Conservation (phyloP, 2,797 vertebrate species). For the Tragelaphus eurycerus region DNA sequence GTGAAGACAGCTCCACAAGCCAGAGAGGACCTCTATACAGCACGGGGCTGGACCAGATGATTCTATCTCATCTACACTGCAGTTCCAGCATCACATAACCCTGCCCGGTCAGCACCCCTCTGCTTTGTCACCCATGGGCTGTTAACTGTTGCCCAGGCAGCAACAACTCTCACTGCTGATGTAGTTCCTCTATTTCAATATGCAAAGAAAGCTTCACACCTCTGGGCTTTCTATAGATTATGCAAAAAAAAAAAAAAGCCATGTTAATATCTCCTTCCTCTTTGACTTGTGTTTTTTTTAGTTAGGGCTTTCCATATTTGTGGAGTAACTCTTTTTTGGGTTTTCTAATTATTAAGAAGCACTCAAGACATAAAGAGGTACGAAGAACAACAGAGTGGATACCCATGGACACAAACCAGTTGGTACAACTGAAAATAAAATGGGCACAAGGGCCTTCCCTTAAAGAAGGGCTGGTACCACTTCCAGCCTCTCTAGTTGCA, state of each 20-base stretch:
- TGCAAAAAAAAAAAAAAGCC: constrained; percentile 34
- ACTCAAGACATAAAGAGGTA: neutral
- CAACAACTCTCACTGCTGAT: neutral
- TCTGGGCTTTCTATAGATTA: constrained; percentile 59
- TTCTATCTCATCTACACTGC: neutral
- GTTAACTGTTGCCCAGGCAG: neutral
- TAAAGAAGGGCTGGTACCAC: neutral
- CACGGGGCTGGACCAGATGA: neutral
- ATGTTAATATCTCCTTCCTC: constrained; percentile 57
- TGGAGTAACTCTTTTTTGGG: neutral
- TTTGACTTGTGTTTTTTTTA: constrained; percentile 34
- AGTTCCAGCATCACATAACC: neutral
- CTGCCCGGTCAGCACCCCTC: neutral
- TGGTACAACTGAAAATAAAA: neutral
- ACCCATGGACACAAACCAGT: neutral
- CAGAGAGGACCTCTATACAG: neutral
- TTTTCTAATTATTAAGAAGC: constrained; percentile 15
- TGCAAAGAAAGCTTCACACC: constrained; percentile 50
- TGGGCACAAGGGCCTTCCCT: neutral
- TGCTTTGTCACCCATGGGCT: neutral
- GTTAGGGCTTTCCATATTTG: neutral
- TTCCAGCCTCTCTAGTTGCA: neutral
- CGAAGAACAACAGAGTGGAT: neutral
- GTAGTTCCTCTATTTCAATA: constrained; percentile 15
- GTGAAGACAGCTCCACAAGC: neutral